Evolutionary conservation across 2,113 vertebrate genomes (phyloP).

Genomic region (Heterotilapia buettikoferi): DNA sequence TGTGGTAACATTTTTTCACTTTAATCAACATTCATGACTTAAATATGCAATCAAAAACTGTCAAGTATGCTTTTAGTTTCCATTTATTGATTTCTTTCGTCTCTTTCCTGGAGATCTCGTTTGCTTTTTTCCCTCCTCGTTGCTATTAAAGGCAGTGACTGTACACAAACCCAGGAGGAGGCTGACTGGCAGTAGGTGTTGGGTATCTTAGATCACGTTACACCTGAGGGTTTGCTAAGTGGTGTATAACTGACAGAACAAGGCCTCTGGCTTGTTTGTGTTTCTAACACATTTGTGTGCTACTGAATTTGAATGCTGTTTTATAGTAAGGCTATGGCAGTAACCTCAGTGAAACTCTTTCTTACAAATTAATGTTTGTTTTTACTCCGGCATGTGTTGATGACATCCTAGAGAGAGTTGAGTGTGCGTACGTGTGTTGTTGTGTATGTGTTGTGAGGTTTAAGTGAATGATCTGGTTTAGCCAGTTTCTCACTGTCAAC

Average conservation of each 20-base stretch:
- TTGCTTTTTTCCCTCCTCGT: not conserved
- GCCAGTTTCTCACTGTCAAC: constrained; percentile 42
- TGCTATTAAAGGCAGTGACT: not conserved
- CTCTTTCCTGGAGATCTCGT: not conserved
- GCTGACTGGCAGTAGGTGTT: not conserved
- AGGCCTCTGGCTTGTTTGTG: not conserved
- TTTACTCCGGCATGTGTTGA: not conserved
- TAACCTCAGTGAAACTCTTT: not conserved
- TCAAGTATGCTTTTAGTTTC: not conserved
- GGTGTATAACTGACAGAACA: not conserved
- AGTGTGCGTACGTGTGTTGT: not conserved
- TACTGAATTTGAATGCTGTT: not conserved
- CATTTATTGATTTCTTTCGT: not conserved
- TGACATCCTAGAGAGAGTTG: not conserved
- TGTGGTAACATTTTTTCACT: not conserved
- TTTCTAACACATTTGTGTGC: not conserved
- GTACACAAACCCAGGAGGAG: not conserved
- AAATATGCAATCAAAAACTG: not conserved
- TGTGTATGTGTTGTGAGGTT: not conserved
- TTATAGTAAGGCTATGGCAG: not conserved
- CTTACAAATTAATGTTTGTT: not conserved
- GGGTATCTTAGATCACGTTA: constrained; percentile 20
- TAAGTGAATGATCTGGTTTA: constrained; percentile 43
- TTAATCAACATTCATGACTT: not conserved
- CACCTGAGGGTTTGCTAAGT: not conserved